Evolutionary conservation across 2,888 invertebrate genomes (phyloP), one percentile per base, ranked within the genome.

Genomic region (Brachylomia viminalis): DNA sequence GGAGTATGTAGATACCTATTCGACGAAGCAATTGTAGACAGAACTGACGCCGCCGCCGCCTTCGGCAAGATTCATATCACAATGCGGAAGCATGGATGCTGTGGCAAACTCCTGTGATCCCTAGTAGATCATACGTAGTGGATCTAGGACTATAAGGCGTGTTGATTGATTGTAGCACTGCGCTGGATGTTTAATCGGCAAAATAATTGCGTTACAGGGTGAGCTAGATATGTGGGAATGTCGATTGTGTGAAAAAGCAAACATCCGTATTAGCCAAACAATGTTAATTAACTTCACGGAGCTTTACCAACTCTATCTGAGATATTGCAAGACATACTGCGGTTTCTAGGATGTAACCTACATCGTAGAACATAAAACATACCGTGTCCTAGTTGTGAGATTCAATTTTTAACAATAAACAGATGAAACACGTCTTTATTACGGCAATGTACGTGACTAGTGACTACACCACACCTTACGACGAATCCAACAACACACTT

Each of bases 291-390:
- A 69, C 45, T 68, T 72, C 42, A 65, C 59, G 58, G 68, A 76
- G 76, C 76, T 74, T 66, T 74, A 66, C 69, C 58, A 65, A 74
- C 47, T 73, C 20, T 61, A 56, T 52, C 62, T 62, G 52, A 64
- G 30, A n/a, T 69, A 65, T 81, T 81, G 77, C 85, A 54, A 84
- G 54, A 84, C 27, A 56, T 11, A 49, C 30, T 66, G 82, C 49
- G 69, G 85, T 84, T 74, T 72, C 77, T 83, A 81, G 82, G 77
- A 84, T 84, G 68, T 72, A 77, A 73, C 69, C 77, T 59, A 74
- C 49, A 74, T 84, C 59, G 62, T 56, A 65, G 42, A 62, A 68
- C 58, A 81, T 59, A 65, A 64, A 49, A 69, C 58, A 66, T 72
- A 38, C 62, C 1, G 68, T 65, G 80, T 79, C 62, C 84, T 70